Evolutionary conservation across 1,140 invertebrate genomes (phyloP), one percentile per base, ranked within the genome.

Genomic region (Macrobrachium rosenbergii): DNA sequence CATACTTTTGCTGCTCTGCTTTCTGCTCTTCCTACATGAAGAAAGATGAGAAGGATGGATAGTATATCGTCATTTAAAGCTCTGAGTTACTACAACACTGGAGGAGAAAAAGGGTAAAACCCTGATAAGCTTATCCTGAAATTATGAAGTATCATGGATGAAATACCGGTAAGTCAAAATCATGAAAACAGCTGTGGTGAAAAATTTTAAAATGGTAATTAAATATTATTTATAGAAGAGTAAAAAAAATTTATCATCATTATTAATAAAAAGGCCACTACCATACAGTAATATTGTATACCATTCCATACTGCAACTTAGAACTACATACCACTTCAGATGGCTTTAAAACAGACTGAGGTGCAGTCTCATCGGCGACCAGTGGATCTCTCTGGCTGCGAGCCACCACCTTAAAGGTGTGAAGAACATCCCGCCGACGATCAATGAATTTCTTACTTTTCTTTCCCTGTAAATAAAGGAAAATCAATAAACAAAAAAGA

Each of bases 351-450:
- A 99, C 97, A 91, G 94, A 93, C 91, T 98, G 95, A 3, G 97
- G 96, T 12, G 97, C 97, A 83, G 92, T 95, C 92, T 98, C 96
- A 93, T 98, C 97, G 6, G 95, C 96, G 21, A 95, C 93, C 19
- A 99, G 91, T 5, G 98, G 98, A 95, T 99, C 98, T 91, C 95
- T 95, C 92, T 99, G 97, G 91, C 97, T 98, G 91, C 97, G 94
- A 91, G 98, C 96, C 14, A 98, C 96, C 82, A 99, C 92, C 91
- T 96, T 95, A 92, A 99, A 99, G 2, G 96, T 98, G 11, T 98
- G 95, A 0, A 97, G 94, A 91, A 96, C 96, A 91, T 98, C 98
- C 90, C 97, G 96, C 91, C 98, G 62, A 64, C 83, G 83, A 72
- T 88, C 87, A 8, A 88, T 83, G 76, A 88, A 88, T 43, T 67